Conservation (phyloP, 2,797 vertebrate species). For the Apogon talboti region DNA sequence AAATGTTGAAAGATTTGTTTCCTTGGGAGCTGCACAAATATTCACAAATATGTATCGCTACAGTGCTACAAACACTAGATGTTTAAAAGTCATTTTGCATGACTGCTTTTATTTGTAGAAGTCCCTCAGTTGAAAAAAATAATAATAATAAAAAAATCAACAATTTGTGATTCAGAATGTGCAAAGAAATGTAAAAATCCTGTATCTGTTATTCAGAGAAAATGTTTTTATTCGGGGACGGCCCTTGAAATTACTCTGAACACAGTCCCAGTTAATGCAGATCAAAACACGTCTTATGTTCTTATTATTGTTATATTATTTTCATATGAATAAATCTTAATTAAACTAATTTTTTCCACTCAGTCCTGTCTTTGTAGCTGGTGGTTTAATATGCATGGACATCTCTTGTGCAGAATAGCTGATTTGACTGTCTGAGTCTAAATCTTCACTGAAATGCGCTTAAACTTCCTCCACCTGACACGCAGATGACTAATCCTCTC, state of each 20-base stretch:
- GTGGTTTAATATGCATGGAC: conserved; percentile 4
- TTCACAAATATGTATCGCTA: conserved; percentile 56
- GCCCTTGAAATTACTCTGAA: conserved; percentile 43
- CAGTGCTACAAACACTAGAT: conserved; percentile 47
- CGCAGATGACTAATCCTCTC: conserved; percentile 59
- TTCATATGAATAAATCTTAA: conserved; percentile 82
- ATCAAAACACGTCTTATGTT: conserved; percentile 67
- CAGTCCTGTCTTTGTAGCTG: conserved; percentile 27
- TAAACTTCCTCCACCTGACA: conserved; percentile 32
- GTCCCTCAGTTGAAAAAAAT: conserved; percentile 28
- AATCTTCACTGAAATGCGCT: conserved; percentile 30
- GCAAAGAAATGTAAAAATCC: conserved; percentile 37
- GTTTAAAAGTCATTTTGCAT: conserved; percentile 63
- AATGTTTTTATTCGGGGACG: conserved; percentile 39
- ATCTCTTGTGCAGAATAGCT: conserved; percentile 8
- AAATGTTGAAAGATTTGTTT: conserved; percentile 29
- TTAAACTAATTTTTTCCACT: conserved; percentile 44
- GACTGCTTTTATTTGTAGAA: conserved; percentile 57
- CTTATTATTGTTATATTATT: conserved; percentile 79
- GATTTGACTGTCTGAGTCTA: not conserved
- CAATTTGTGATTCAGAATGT: conserved; percentile 40
- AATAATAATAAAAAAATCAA: conserved; percentile 16
- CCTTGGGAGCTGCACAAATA: conserved; percentile 30
- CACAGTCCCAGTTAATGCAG: conserved; percentile 59
- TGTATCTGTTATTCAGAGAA: conserved; percentile 35